Evolutionary conservation across 2,888 invertebrate species (phyloP).

Genomic region (Cremastinae sp.): DNA sequence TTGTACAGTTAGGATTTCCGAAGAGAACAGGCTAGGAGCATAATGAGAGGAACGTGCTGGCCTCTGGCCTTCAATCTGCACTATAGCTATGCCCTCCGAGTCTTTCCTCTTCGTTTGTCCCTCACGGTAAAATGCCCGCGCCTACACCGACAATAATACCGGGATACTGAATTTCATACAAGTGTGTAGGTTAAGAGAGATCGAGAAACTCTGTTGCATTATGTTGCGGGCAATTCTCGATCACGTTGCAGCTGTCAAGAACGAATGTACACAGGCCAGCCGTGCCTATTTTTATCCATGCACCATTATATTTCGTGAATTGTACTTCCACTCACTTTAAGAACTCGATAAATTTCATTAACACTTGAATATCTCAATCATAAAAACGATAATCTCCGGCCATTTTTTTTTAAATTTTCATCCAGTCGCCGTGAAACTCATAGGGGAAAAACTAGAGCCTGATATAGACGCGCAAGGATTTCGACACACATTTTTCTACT

Average conservation of each 20-base stretch:
- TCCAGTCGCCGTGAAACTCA: too few species aligned
- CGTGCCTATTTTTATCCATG: neutral
- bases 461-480: too few species aligned
- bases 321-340: neutral
- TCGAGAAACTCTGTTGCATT: conserved; percentile 25
- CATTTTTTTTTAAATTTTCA: too few species aligned
- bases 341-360: too few species aligned
- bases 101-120: conserved; percentile 47
- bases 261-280: too few species aligned
- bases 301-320: neutral
- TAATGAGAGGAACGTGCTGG: conserved; percentile 77
- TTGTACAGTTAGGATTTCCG: conserved; percentile 76
- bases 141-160: conserved; percentile 11
- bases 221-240: conserved; percentile 6
- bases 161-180: conserved; percentile 1
- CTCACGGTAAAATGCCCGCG: conserved; percentile 28
- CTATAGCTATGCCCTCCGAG: conserved; percentile 44
- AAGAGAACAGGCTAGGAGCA: conserved; percentile 68
- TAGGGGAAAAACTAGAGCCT: too few species aligned
- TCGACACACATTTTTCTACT: too few species aligned
- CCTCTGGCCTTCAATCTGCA: conserved; percentile 71
- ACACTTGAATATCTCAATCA: too few species aligned
- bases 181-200: conserved; percentile 13
- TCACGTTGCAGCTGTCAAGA: neutral
- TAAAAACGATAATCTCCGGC: too few species aligned